Percentiles rank a stretch among this genome's conserved stretches.
Evolutionary conservation across 2,797 vertebrate species (phyloP).

Genomic region (Gymnothorax javanicus): DNA sequence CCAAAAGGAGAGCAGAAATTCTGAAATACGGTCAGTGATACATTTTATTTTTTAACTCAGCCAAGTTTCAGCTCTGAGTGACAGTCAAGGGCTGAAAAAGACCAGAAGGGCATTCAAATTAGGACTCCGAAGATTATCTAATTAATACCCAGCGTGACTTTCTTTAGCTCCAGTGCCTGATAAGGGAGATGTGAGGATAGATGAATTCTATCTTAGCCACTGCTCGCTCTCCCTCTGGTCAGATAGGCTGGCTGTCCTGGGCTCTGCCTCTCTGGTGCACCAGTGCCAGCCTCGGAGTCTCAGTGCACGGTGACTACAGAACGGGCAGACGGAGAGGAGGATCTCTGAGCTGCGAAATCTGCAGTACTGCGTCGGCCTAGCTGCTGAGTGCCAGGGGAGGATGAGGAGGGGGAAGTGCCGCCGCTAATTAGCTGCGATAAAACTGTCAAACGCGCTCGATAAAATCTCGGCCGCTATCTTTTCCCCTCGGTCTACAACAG

Average conservation of each 20-base stretch:
- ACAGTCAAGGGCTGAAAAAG: conserved; percentile 37
- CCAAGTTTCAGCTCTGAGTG: conserved; percentile 45
- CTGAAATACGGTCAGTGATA: conserved; percentile 59
- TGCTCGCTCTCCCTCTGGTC: not conserved
- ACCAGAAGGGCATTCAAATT: conserved; percentile 36
- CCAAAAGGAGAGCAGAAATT: conserved; percentile 31
- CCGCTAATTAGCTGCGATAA: conserved; percentile 70
- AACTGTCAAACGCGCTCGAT: conserved; percentile 67
- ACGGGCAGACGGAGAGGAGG: not conserved
- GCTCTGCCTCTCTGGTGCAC: not conserved
- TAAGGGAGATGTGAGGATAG: conserved; percentile 48
- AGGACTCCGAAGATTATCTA: conserved; percentile 50
- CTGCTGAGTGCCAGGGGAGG: conserved; percentile 24
- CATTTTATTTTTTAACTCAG: conserved; percentile 52
- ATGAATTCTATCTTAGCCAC: conserved; percentile 57
- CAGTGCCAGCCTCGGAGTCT: not conserved
- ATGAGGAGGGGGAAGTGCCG: conserved; percentile 54
- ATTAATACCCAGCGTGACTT: conserved; percentile 47
- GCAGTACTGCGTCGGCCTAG: not conserved
- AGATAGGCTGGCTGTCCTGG: conserved; percentile 39
- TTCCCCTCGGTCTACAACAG: conserved; percentile 37
- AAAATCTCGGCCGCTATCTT: conserved; percentile 60
- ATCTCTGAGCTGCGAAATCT: not conserved
- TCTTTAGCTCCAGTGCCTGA: conserved; percentile 50
- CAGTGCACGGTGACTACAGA: conserved; percentile 30